Conservation (phyloP, 1,140 invertebrate genomes). For the Euschistus heros region DNA sequence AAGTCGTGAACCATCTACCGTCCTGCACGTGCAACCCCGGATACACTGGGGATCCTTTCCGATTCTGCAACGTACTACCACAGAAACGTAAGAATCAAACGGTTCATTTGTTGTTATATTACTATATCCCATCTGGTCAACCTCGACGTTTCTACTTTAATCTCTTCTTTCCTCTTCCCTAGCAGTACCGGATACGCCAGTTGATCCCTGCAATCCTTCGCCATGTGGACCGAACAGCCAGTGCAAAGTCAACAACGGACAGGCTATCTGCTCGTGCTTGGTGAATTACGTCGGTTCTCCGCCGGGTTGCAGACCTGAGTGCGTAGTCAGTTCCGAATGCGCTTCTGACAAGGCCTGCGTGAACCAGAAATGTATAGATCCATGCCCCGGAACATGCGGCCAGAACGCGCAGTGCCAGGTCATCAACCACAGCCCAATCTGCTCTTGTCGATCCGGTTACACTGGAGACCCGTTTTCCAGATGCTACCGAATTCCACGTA, state of each 20-base stretch:
- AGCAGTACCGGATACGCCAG: constrained; percentile 27
- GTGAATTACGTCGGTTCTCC: constrained; percentile 38
- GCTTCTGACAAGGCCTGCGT: constrained; percentile 39
- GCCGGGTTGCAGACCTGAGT: constrained; percentile 40
- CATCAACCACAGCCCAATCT: constrained; percentile 42
- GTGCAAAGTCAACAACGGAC: constrained; percentile 39
- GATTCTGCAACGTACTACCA: constrained; percentile 43
- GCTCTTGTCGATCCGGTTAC: constrained; percentile 41
- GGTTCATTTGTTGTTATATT: too few species aligned
- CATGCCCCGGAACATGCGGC: constrained; percentile 43
- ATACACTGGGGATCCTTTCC: constrained; percentile 46
- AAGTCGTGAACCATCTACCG: constrained; percentile 43
- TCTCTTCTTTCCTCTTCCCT: too few species aligned
- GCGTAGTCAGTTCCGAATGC: constrained; percentile 40
- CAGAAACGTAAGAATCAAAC: constrained; percentile 26
- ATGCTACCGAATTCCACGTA: constrained; percentile 31
- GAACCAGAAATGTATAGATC: constrained; percentile 40
- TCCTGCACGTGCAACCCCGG: constrained; percentile 41
- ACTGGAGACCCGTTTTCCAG: constrained; percentile 41
- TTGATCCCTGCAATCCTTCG: constrained; percentile 50
- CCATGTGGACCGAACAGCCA: constrained; percentile 56
- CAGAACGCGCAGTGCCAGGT: constrained; percentile 45
- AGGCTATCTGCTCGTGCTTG: constrained; percentile 40
- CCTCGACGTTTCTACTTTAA: too few species aligned
- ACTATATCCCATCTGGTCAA: too few species aligned